Evolutionary conservation across 2,888 invertebrate genomes (phyloP).

Genomic region (Troilus luridus): DNA sequence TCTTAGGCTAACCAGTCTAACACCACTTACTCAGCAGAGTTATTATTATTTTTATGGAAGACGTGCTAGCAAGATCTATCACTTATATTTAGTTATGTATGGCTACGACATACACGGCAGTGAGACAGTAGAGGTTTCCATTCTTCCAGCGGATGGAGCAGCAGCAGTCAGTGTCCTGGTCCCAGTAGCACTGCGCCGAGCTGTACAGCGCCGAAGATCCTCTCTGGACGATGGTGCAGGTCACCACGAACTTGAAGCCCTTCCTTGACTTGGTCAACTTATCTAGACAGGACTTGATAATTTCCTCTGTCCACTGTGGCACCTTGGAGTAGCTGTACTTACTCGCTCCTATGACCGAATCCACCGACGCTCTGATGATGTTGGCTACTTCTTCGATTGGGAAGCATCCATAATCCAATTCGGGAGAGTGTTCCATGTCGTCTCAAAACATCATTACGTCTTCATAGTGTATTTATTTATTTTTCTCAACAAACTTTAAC

Average conservation of each 20-base stretch:
- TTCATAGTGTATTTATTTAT: background rate
- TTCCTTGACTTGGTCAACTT: conserved; percentile 11
- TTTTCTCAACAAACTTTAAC: background rate
- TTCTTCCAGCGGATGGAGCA: conserved; percentile 41
- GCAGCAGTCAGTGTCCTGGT: conserved; percentile 18
- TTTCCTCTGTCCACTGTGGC: background rate
- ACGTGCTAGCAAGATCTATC: background rate
- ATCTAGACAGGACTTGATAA: background rate
- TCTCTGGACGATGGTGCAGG: conserved; percentile 10
- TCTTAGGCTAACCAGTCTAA: no score
- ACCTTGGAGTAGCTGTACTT: conserved; percentile 28
- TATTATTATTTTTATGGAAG: background rate
- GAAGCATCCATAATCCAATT: background rate
- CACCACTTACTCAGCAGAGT: background rate
- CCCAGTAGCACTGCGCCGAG: conserved; percentile 31
- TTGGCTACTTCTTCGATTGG: background rate
- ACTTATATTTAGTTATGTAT: background rate
- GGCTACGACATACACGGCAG: background rate
- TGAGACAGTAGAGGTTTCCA: conserved; percentile 1
- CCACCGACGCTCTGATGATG: conserved; percentile 39
- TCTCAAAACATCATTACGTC: background rate
- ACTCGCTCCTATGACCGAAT: background rate
- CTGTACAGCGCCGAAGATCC: background rate
- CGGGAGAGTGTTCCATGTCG: background rate
- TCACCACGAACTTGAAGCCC: conserved; percentile 7